phyloP scores from a whole-genome alignment of 35 echinoderm and acorn worm species.

The Patiria miniata region DNA sequence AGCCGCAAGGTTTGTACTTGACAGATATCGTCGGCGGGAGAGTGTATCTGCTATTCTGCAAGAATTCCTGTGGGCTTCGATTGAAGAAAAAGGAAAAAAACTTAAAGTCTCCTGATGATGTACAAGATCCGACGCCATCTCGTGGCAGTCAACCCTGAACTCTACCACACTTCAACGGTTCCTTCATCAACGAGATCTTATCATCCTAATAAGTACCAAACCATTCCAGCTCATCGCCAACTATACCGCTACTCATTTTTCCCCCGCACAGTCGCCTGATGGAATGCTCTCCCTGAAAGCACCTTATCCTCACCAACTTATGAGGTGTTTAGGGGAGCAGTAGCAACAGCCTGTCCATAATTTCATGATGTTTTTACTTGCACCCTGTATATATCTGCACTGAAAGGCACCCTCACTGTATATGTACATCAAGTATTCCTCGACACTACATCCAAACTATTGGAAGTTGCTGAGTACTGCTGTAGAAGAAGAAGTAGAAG shows the following conservation, averaged over 20 bases:
- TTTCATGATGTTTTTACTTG: slow-evolving; percentile 33
- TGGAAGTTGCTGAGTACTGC: background rate
- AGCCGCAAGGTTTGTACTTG: slow-evolving; percentile 42
- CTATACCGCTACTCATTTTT: no score
- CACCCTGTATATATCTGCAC: slow-evolving; percentile 12
- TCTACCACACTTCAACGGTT: slow-evolving; percentile 9
- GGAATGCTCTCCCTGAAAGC: slow-evolving; percentile 38
- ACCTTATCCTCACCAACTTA: slow-evolving; percentile 14
- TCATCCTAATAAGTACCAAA: slow-evolving; percentile 8
- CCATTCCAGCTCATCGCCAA: background rate
- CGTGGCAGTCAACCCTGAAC: background rate
- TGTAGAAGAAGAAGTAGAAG: no score
- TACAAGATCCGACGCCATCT: slow-evolving; percentile 10
- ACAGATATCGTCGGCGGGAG: slow-evolving; percentile 1
- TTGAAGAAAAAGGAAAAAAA: background rate
- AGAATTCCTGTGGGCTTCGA: slow-evolving; percentile 18
- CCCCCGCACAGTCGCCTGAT: slow-evolving; percentile 30
- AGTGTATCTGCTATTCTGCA: slow-evolving; percentile 41
- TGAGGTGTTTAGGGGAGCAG: no score
- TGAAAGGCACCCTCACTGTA: background rate
- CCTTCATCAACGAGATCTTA: background rate
- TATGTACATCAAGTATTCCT: slow-evolving; percentile 7
- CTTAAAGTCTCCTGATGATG: slow-evolving; percentile 5
- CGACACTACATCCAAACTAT: background rate
- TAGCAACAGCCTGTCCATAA: slow-evolving; percentile 19